phyloP scores from a whole-genome alignment of 2,888 invertebrate species.

The Calliphora vomitoria region DNA sequence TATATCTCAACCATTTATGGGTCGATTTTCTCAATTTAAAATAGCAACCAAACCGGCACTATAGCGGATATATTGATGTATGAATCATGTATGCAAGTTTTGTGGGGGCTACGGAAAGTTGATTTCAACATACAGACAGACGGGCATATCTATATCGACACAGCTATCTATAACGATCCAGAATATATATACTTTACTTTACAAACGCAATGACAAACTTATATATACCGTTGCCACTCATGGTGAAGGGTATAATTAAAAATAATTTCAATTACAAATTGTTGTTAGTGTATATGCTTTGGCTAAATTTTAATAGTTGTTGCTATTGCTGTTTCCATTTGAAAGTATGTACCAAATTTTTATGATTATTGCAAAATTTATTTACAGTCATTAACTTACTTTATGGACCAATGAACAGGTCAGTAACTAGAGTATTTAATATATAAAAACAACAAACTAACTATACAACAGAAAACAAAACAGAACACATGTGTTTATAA shows the following conservation, averaged over 20 bases:
- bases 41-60: too few species aligned
- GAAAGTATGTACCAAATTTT: conserved; percentile 55
- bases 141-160: too few species aligned
- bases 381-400: conserved; percentile 69
- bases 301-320: conserved; percentile 1
- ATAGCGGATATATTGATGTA: too few species aligned
- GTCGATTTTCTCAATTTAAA: too few species aligned
- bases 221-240: too few species aligned
- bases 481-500: conserved; percentile 50
- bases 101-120: too few species aligned
- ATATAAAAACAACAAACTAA: not conserved
- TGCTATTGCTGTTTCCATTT: conserved; percentile 11
- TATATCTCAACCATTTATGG: too few species aligned
- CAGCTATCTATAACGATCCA: too few species aligned
- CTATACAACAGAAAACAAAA: not conserved
- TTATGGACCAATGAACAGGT: conserved; percentile 59
- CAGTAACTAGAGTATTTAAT: conserved; percentile 42
- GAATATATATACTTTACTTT: too few species aligned
- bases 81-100: too few species aligned
- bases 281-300: conserved; percentile 11
- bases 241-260: not conserved
- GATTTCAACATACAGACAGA: too few species aligned
- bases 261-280: conserved; percentile 46
- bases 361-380: conserved; percentile 69
- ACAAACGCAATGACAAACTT: too few species aligned